These are phyloP conservation scores for Acropora yongei DNA, from an alignment of 64 coral and sea anemone genomes.

Conservation along the genomic window DNA sequence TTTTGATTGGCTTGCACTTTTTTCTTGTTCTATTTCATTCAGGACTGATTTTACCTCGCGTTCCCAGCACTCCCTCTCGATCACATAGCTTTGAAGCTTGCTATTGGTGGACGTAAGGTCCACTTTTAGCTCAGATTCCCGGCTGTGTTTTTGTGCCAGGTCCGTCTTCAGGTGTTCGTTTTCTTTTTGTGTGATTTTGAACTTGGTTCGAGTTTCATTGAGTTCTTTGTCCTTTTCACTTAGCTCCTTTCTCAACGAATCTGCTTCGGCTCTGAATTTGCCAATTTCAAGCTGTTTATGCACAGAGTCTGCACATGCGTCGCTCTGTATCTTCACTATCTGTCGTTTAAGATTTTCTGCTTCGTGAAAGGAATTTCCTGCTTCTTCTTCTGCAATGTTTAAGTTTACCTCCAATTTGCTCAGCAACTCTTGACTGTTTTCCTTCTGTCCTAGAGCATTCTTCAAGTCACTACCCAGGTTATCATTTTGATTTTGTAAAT, in stretches of 20 bases:
- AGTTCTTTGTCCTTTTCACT: constrained; percentile 56
- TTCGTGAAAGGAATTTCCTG: constrained; percentile 79
- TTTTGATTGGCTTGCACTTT: constrained; percentile 77
- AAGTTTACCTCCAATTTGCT: constrained; percentile 38
- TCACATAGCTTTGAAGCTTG: constrained; percentile 94
- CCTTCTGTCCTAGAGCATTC: constrained; percentile 35
- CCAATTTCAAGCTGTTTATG: constrained; percentile 69
- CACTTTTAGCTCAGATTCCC: constrained; percentile 84
- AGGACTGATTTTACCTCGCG: constrained; percentile 84
- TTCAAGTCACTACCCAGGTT: constrained; percentile 52
- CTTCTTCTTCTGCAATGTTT: constrained; percentile 47
- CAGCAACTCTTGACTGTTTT: constrained; percentile 16
- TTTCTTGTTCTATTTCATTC: constrained; percentile 88
- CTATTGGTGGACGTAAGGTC: constrained; percentile 84
- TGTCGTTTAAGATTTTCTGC: constrained; percentile 79
- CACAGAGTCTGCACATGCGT: constrained; percentile 76
- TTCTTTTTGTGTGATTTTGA: constrained; percentile 80
- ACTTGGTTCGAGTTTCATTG: constrained; percentile 56
- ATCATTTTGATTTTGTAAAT: constrained; percentile 33
- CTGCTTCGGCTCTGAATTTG: constrained; percentile 67
- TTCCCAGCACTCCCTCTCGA: constrained; percentile 92
- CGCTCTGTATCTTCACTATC: constrained; percentile 79
- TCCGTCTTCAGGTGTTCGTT: constrained; percentile 89
- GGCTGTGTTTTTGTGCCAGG: constrained; percentile 62
- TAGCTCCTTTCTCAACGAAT: constrained; percentile 74